These are phyloP conservation scores for Tenthredo scrophulariae DNA, from an alignment of 2,888 invertebrate genomes.

Conservation along the genomic window DNA sequence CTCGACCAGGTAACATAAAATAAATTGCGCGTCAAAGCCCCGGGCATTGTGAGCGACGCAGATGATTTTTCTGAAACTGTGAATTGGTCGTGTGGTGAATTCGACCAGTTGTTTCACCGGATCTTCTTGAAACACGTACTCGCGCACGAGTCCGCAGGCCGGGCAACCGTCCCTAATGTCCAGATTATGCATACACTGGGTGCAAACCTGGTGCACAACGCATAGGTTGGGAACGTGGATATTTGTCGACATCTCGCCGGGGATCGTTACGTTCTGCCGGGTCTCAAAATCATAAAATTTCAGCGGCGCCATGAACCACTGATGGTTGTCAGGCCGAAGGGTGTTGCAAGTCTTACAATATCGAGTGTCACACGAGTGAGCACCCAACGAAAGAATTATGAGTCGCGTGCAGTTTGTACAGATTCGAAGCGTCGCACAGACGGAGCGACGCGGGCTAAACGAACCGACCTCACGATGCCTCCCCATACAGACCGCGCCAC, in stretches of 20 bases:
- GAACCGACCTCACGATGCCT: too few relatives aligned
- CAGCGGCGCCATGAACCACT: conserved; percentile 56
- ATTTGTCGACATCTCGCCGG: background rate
- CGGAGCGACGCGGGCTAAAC: too few relatives aligned
- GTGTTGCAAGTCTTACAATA: conserved; percentile 56
- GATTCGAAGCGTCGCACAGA: too few relatives aligned
- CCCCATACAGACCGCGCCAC: too few relatives aligned
- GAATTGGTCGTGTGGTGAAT: background rate
- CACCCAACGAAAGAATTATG: too few relatives aligned
- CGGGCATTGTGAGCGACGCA: conserved; percentile 56
- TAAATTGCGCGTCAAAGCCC: conserved; percentile 57
- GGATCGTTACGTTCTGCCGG: conserved; percentile 54
- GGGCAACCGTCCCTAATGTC: background rate
- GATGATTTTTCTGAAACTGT: background rate
- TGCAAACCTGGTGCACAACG: conserved; percentile 48
- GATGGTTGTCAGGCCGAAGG: conserved; percentile 51
- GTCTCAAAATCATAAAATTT: conserved; percentile 60
- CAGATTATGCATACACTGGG: background rate
- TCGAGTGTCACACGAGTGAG: conserved; percentile 25
- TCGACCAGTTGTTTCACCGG: background rate
- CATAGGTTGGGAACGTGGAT: conserved; percentile 60
- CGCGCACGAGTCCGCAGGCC: conserved; percentile 1
- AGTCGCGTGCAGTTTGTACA: too few relatives aligned
- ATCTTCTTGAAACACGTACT: background rate
- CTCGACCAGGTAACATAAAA: conserved; percentile 54